Conservation (phyloP, 2,113 vertebrate species). For the Perca fluviatilis region DNA sequence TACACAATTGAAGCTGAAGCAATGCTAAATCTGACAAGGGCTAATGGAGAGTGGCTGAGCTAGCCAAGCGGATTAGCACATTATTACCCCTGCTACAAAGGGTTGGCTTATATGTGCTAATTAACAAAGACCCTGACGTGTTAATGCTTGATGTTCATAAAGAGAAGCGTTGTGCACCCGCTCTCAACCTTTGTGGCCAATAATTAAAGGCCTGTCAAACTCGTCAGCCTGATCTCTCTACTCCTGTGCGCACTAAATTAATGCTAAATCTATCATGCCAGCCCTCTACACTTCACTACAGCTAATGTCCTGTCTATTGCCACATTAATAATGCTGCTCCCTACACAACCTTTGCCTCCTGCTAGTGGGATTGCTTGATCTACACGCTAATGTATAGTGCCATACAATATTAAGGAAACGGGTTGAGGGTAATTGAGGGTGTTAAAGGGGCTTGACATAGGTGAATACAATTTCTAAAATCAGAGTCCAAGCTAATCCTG, state of each 20-base stretch:
- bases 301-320: constrained; percentile 66
- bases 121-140: constrained; percentile 74
- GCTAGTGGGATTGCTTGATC: constrained; percentile 41
- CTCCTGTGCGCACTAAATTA: constrained; percentile 66
- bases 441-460: constrained; percentile 51
- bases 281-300: constrained; percentile 48
- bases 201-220: constrained; percentile 78
- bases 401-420: constrained; percentile 37
- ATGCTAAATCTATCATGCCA: constrained; percentile 66
- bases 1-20: constrained; percentile 37
- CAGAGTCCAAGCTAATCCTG: constrained; percentile 24
- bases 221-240: constrained; percentile 71
- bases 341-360: constrained; percentile 55
- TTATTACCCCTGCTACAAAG: constrained; percentile 73
- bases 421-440: constrained; percentile 61
- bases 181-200: constrained; percentile 71
- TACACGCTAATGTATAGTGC: constrained; percentile 57
- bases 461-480: constrained; percentile 50
- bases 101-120: constrained; percentile 66
- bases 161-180: constrained; percentile 38
- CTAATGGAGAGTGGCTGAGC: constrained; percentile 67
- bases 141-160: constrained; percentile 67
- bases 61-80: constrained; percentile 73
- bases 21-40: constrained; percentile 60
- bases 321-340: constrained; percentile 67